phyloP scores from a whole-genome alignment of 2,113 vertebrate genomes.

The Micronycteris hirsuta region DNA sequence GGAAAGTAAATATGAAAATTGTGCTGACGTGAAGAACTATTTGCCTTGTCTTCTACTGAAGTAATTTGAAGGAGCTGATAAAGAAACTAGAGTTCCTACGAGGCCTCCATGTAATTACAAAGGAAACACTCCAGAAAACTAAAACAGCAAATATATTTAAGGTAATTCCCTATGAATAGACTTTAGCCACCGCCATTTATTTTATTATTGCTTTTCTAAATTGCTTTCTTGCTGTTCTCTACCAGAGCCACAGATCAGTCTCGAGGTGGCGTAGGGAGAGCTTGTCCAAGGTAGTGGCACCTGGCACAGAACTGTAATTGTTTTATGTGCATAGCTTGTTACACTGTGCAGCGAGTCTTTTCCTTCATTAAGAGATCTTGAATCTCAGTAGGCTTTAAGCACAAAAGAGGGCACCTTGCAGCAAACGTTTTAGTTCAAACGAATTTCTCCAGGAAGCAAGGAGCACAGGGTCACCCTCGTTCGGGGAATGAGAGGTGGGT shows the following conservation, averaged over 20 bases:
- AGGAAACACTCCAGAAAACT: slow-evolving; percentile 76
- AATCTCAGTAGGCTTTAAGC: slow-evolving; percentile 64
- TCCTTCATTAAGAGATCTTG: slow-evolving; percentile 70
- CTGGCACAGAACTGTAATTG: slow-evolving; percentile 59
- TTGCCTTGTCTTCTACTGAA: slow-evolving; percentile 62
- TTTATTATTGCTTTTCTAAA: slow-evolving; percentile 75
- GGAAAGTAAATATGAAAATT: slow-evolving; percentile 48
- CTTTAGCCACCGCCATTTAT: slow-evolving; percentile 47
- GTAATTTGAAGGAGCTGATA: slow-evolving; percentile 72
- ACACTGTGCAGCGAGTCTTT: slow-evolving; percentile 10
- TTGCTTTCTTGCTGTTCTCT: slow-evolving; percentile 66
- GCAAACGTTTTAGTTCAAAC: not conserved
- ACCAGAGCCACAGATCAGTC: slow-evolving; percentile 44
- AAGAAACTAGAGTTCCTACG: slow-evolving; percentile 73
- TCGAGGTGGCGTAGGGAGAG: slow-evolving; percentile 47
- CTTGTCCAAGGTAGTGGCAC: slow-evolving; percentile 63
- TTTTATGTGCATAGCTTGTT: slow-evolving; percentile 29
- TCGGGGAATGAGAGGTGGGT: not conserved
- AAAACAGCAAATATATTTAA: slow-evolving; percentile 77
- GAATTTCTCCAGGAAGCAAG: slow-evolving; percentile 26
- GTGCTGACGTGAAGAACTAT: slow-evolving; percentile 67
- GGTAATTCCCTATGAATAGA: slow-evolving; percentile 76
- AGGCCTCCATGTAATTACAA: slow-evolving; percentile 78
- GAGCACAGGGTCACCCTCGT: not conserved
- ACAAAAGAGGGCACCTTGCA: slow-evolving; percentile 23